Conservation (phyloP, 1,140 invertebrate species). For the Drosophila sucinea region DNA sequence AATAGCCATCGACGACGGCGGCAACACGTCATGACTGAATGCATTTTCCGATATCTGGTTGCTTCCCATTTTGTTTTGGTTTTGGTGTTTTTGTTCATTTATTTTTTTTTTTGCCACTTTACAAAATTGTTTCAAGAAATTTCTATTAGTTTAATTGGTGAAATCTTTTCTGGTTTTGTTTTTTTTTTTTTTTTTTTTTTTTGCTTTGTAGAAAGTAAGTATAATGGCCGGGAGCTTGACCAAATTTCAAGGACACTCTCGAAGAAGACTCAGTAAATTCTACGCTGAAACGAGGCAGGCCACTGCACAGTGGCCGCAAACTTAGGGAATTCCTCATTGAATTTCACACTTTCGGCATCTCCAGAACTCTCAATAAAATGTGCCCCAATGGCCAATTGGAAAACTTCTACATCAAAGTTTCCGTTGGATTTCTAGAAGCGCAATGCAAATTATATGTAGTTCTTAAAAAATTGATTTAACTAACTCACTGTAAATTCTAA, state of each 20-base stretch:
- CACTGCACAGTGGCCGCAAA: no score
- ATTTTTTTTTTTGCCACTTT: conserved; percentile 54
- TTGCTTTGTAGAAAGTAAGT: conserved; percentile 1
- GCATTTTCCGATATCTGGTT: conserved; percentile 42
- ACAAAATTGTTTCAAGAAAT: conserved; percentile 72
- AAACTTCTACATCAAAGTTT: background rate
- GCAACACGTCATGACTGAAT: conserved; percentile 40
- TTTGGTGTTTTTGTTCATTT: conserved; percentile 40
- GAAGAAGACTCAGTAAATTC: no score
- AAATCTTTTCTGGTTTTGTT: conserved; percentile 54
- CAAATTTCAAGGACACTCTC: no score
- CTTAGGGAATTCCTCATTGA: no score
- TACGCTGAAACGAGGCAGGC: no score
- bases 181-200: conserved; percentile 15
- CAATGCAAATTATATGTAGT: no score
- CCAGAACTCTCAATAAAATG: background rate
- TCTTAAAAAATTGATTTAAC: no score
- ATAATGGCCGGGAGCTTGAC: background rate
- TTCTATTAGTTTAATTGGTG: conserved; percentile 76
- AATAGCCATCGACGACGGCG: conserved; percentile 26
- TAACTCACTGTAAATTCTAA: background rate
- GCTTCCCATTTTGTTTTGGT: conserved; percentile 47
- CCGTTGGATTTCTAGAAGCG: background rate
- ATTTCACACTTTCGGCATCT: no score
- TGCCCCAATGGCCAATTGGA: background rate